Percentiles rank a stretch among this genome's conserved stretches.
These are phyloP conservation scores for Chalcis sispes DNA, from an alignment of 2,888 invertebrate species.

Conservation along the genomic window DNA sequence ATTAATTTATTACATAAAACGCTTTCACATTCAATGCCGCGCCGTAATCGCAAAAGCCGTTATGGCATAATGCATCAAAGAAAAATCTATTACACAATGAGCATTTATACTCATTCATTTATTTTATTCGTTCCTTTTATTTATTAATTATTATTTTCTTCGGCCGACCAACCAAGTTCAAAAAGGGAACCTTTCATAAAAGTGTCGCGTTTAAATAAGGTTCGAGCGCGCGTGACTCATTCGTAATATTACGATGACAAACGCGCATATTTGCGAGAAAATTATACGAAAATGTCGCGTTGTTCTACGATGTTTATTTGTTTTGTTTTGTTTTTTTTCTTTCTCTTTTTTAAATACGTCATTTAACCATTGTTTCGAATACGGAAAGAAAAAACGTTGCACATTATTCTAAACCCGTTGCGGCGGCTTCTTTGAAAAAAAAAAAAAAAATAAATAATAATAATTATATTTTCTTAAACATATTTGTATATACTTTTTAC, in stretches of 20 bases:
- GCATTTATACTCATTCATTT: too few species aligned
- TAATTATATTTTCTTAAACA: too few species aligned
- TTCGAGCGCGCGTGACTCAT: conserved; percentile 27
- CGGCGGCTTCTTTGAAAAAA: too few species aligned
- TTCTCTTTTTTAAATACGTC: conserved; percentile 17
- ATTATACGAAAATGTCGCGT: too few species aligned
- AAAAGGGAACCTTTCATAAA: neutral
- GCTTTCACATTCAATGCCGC: neutral
- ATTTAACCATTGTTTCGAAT: conserved; percentile 8
- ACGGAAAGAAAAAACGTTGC: neutral
- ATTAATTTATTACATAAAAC: conserved; percentile 7
- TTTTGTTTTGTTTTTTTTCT: too few species aligned
- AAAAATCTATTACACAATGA: neutral
- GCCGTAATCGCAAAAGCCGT: neutral
- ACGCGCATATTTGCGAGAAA: neutral
- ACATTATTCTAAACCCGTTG: too few species aligned
- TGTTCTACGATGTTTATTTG: too few species aligned
- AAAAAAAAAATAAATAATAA: too few species aligned
- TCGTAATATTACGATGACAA: neutral
- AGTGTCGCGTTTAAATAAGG: conserved; percentile 16
- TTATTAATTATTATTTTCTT: neutral
- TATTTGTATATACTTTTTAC: too few species aligned
- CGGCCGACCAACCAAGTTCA: too few species aligned
- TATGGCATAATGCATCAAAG: conserved; percentile 20
- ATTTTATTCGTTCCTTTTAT: too few species aligned